Evolutionary conservation across 2,888 invertebrate species (phyloP).

Genomic region (Temnothorax rugatulus): DNA sequence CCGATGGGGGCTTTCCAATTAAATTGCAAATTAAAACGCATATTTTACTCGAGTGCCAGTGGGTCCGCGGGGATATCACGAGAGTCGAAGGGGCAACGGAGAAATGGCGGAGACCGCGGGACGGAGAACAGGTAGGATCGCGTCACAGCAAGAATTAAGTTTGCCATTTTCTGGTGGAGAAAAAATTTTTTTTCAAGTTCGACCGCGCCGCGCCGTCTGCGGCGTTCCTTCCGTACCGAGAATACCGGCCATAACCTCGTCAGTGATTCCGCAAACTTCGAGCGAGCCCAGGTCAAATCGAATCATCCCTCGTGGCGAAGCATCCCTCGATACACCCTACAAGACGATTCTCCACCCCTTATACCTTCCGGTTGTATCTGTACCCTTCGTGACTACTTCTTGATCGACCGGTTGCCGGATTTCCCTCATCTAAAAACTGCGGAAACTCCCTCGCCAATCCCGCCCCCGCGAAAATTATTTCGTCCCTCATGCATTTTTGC

Average conservation of each 20-base stretch:
- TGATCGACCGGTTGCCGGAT: slow-evolving; percentile 22
- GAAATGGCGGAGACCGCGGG: slow-evolving; percentile 32
- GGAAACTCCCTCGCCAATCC: slow-evolving; percentile 3
- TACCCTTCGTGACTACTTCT: slow-evolving; percentile 10
- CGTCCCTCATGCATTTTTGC: slow-evolving; percentile 29
- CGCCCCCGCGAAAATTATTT: too few species aligned
- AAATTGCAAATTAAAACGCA: slow-evolving; percentile 81
- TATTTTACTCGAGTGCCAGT: slow-evolving; percentile 76
- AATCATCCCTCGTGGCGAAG: slow-evolving; percentile 63
- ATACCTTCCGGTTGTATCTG: slow-evolving; percentile 8
- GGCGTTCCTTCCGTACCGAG: slow-evolving; percentile 10
- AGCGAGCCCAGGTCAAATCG: slow-evolving; percentile 66
- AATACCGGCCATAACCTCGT: slow-evolving; percentile 68
- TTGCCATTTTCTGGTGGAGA: slow-evolving; percentile 54
- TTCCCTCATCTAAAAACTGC: slow-evolving; percentile 30
- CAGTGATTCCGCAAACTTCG: slow-evolving; percentile 72
- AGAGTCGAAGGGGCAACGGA: slow-evolving; percentile 24
- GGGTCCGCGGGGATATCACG: slow-evolving; percentile 58
- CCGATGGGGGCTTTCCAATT: slow-evolving; percentile 75
- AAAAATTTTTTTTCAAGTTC: slow-evolving; percentile 41
- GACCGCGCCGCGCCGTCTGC: not conserved
- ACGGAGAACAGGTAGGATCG: slow-evolving; percentile 46
- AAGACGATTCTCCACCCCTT: slow-evolving; percentile 53
- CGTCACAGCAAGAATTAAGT: slow-evolving; percentile 67
- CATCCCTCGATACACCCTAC: slow-evolving; percentile 27